These are phyloP conservation scores for Argentina silus DNA, from an alignment of 2,797 vertebrate genomes.

Conservation along the genomic window DNA sequence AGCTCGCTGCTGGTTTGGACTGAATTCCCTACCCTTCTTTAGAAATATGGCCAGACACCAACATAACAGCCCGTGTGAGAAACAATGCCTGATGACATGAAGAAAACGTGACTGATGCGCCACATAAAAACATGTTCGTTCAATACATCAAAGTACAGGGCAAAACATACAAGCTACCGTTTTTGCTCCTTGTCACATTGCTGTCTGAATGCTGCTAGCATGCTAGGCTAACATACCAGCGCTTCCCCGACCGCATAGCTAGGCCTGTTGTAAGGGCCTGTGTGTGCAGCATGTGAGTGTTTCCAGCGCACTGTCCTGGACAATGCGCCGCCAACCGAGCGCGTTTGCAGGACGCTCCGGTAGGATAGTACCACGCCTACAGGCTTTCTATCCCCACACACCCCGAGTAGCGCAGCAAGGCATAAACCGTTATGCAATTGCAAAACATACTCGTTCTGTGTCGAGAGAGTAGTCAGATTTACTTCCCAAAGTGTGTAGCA, in stretches of 20 bases:
- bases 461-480: not conserved
- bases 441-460: not conserved
- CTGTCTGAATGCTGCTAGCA: not conserved
- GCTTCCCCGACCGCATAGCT: constrained; percentile 30
- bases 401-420: not conserved
- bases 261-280: constrained; percentile 71
- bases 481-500: constrained; percentile 29
- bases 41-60: too few species aligned
- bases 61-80: too few species aligned
- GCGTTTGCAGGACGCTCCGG: constrained; percentile 19
- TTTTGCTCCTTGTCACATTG: not conserved
- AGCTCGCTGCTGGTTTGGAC: not conserved
- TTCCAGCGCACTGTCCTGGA: constrained; percentile 47
- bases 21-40: not conserved
- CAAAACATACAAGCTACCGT: not conserved
- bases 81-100: too few species aligned
- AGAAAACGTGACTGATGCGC: too few species aligned
- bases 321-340: constrained; percentile 33
- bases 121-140: too few species aligned
- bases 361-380: constrained; percentile 1
- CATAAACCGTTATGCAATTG: constrained; percentile 1
- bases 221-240: constrained; percentile 8
- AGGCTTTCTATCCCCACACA: not conserved
- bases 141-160: not conserved
- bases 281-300: constrained; percentile 43